Evolutionary conservation across 2,888 invertebrate genomes (phyloP).

Genomic region (Exocentrus adspersus): DNA sequence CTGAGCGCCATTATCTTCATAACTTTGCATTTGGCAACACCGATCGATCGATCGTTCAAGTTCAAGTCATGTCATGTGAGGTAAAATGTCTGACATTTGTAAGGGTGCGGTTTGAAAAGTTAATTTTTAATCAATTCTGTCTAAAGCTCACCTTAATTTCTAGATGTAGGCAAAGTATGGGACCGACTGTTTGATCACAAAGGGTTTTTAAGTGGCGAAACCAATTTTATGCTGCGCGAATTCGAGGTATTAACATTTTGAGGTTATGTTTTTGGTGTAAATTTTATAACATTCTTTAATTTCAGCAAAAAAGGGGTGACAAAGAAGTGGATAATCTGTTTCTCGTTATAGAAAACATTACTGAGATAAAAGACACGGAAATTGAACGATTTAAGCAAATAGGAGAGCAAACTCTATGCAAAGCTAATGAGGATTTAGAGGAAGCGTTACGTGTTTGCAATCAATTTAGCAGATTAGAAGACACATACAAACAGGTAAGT

Average conservation of each 20-base stretch:
- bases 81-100: constrained; percentile 57
- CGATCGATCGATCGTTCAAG: too few relatives aligned
- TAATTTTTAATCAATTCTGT: constrained; percentile 24
- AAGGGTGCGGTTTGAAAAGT: constrained; percentile 55
- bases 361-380: constrained; percentile 80
- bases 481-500: constrained; percentile 61
- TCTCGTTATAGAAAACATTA: constrained; percentile 78
- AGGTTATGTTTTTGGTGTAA: constrained; percentile 40
- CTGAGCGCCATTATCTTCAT: too few relatives aligned
- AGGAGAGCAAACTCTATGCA: constrained; percentile 70
- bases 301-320: constrained; percentile 80
- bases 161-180: constrained; percentile 87
- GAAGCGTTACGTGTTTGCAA: constrained; percentile 73
- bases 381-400: constrained; percentile 74
- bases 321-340: constrained; percentile 83
- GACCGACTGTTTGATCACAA: constrained; percentile 87
- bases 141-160: constrained; percentile 53
- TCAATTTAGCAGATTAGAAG: constrained; percentile 70
- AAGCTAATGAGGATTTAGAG: constrained; percentile 72
- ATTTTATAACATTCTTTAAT: constrained; percentile 34
- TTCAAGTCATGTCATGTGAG: constrained; percentile 6
- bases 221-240: constrained; percentile 82
- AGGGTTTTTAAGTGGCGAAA: constrained; percentile 87
- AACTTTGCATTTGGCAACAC: too few relatives aligned
- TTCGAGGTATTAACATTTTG: constrained; percentile 72